These are phyloP conservation scores for Bothrops jararaca DNA, from an alignment of 2,113 vertebrate species.

Conservation along the genomic window DNA sequence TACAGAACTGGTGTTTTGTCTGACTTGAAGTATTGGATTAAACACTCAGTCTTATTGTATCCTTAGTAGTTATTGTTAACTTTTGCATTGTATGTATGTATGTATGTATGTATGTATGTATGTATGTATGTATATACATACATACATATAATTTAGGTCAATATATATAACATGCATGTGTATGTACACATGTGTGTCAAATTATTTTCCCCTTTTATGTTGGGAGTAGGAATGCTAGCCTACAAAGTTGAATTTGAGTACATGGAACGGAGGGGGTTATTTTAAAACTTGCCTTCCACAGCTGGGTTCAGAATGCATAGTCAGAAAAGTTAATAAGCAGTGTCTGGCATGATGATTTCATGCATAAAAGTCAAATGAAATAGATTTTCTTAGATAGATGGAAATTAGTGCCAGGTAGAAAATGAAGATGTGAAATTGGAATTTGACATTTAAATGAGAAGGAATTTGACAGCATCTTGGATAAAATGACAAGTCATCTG, in stretches of 20 bases:
- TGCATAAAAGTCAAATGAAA: constrained; percentile 6
- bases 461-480: not conserved
- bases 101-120: too few species aligned
- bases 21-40: not conserved
- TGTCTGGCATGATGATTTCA: not conserved
- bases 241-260: not conserved
- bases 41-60: not conserved
- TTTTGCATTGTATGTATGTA: too few species aligned
- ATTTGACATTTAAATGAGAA: constrained; percentile 30
- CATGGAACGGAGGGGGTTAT: not conserved
- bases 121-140: too few species aligned
- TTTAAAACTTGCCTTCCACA: not conserved
- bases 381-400: constrained; percentile 7
- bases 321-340: not conserved
- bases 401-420: constrained; percentile 27
- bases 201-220: not conserved
- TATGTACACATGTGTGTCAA: not conserved
- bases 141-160: not conserved
- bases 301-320: not conserved
- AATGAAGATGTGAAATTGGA: constrained; percentile 27
- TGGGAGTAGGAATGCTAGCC: not conserved
- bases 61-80: not conserved
- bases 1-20: not conserved
- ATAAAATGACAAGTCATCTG: constrained; percentile 25
- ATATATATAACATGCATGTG: not conserved